These are phyloP conservation scores for Zygogramma bicolorata DNA, from an alignment of 2,888 invertebrate species.

Conservation along the genomic window DNA sequence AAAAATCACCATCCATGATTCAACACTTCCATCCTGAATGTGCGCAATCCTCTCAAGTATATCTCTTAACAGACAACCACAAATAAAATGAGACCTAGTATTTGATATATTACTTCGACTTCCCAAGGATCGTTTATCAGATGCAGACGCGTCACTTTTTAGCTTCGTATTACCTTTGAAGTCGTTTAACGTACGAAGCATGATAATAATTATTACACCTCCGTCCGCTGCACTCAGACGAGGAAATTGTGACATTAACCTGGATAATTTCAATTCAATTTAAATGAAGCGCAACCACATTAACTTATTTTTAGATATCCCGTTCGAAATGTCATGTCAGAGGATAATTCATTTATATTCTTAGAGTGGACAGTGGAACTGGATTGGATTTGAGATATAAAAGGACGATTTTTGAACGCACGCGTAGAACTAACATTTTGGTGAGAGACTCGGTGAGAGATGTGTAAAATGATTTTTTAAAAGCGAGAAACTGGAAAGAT, in stretches of 20 bases:
- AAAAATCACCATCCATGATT: no score
- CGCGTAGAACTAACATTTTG: no score
- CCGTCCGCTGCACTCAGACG: neutral
- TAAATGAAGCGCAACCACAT: neutral
- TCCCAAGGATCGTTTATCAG: conserved; percentile 34
- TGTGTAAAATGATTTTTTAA: no score
- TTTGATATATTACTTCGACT: neutral
- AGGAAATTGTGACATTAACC: conserved; percentile 11
- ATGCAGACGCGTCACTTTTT: conserved; percentile 24
- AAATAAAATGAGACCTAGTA: neutral
- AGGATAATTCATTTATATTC: neutral
- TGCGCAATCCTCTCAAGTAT: neutral
- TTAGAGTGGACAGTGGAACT: neutral
- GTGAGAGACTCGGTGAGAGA: no score
- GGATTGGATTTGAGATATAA: neutral
- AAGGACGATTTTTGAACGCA: neutral
- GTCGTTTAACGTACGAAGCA: conserved; percentile 1
- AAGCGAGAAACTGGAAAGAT: no score
- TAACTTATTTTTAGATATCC: conserved; percentile 1
- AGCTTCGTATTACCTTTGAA: conserved; percentile 29
- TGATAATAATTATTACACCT: conserved; percentile 3
- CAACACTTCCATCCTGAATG: no score
- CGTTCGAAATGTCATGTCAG: neutral
- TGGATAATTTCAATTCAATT: conserved; percentile 1
- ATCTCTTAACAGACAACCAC: neutral